Evolutionary conservation across 2,113 vertebrate species (phyloP).

Genomic region (Butorides virescens): DNA sequence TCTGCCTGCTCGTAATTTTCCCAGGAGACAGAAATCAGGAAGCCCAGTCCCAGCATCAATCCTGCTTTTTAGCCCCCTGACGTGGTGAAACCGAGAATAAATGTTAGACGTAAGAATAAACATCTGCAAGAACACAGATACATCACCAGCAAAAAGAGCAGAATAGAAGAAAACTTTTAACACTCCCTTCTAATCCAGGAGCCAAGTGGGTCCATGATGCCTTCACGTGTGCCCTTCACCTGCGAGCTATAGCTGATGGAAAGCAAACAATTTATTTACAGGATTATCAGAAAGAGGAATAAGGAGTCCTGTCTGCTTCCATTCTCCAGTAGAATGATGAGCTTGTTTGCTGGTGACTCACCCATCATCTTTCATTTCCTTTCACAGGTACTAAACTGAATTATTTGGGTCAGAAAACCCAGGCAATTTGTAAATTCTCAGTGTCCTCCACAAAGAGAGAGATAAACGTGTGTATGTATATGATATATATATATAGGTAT

Average conservation of each 20-base stretch:
- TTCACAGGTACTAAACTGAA: background rate
- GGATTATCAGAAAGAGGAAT: background rate
- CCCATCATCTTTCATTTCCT: background rate
- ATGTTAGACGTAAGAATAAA: background rate
- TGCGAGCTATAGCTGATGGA: background rate
- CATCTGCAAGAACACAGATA: background rate
- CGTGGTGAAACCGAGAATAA: background rate
- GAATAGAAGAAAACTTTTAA: background rate
- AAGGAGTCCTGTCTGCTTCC: background rate
- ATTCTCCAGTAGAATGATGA: background rate
- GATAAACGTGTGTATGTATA: rapidly evolving
- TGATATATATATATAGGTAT: background rate
- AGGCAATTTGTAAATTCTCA: background rate
- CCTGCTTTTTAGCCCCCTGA: background rate
- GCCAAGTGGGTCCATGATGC: background rate
- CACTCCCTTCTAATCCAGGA: background rate
- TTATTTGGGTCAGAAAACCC: background rate
- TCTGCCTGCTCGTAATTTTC: background rate
- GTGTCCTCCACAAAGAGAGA: background rate
- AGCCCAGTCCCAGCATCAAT: background rate
- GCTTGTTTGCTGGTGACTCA: background rate
- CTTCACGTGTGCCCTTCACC: background rate
- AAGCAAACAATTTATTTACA: background rate
- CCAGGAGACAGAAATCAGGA: background rate
- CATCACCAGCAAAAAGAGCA: background rate